Conservation (phyloP, 1,140 invertebrate genomes). For the fruit fly (Drosophila melanogaster) region Release_6_plus_ISO1_MT NC_004354.4:12427501-12428000, state of each 20-base stretch:
- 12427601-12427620: constrained; percentile 64
- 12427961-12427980: constrained; percentile 59
- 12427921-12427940: constrained; percentile 49
- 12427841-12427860: no score
- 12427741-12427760: no score
- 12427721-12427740: not conserved
- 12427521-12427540: not conserved
- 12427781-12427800: no score
- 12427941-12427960: constrained; percentile 63
- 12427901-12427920: not conserved
- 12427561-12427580: constrained; percentile 53
- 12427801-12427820: no score
- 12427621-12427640: constrained; percentile 40
- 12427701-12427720: no score
- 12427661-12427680: not conserved
- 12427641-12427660: constrained; percentile 31
- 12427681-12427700: no score
- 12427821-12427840: no score
- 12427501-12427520: not conserved
- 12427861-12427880: not conserved
- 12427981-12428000: constrained; percentile 79
- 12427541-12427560: not conserved
- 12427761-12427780: no score
- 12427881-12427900: no score
- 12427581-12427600: constrained; percentile 58